Conservation (phyloP, 2,797 vertebrate species). For the Linurgus olivaceus region DNA sequence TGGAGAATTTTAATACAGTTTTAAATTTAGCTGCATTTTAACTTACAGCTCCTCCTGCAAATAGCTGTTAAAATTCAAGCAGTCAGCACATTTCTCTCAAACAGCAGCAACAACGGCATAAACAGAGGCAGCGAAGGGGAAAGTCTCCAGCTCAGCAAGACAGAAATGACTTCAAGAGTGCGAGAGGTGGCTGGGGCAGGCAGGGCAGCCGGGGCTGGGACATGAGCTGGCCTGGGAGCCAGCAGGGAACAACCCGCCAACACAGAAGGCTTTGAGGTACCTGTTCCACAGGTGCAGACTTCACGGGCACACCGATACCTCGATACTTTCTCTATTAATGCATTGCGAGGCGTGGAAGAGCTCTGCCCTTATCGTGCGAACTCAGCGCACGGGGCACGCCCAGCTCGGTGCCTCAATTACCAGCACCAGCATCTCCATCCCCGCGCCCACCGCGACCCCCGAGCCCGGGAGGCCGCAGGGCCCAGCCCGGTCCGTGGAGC, state of each 20-base stretch:
- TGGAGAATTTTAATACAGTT: slow-evolving; percentile 33
- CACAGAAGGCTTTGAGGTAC: accelerated
- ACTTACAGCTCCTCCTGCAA: slow-evolving; percentile 52
- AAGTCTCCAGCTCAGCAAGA: slow-evolving; percentile 74
- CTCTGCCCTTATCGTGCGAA: accelerated
- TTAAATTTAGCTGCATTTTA: slow-evolving; percentile 64
- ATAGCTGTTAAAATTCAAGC: slow-evolving; percentile 59
- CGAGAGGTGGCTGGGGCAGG: slow-evolving; percentile 4
- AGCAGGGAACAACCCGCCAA: neutral
- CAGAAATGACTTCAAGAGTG: slow-evolving; percentile 45
- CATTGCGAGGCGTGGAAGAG: accelerated
- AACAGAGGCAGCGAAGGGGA: slow-evolving; percentile 57
- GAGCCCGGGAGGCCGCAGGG: neutral
- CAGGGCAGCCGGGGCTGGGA: neutral
- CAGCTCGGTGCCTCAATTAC: accelerated
- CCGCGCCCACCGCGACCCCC: neutral
- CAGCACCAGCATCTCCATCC: accelerated
- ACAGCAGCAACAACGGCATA: slow-evolving; percentile 51
- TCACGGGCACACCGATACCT: accelerated
- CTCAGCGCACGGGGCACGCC: accelerated
- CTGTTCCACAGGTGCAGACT: accelerated
- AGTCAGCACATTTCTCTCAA: slow-evolving; percentile 73
- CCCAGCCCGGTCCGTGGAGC: neutral
- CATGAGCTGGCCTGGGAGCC: accelerated
- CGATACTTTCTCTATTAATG: accelerated